Base-by-base conservation (phyloP, 2,888 invertebrate genomes). In the Periphyllus acericola region DNA sequence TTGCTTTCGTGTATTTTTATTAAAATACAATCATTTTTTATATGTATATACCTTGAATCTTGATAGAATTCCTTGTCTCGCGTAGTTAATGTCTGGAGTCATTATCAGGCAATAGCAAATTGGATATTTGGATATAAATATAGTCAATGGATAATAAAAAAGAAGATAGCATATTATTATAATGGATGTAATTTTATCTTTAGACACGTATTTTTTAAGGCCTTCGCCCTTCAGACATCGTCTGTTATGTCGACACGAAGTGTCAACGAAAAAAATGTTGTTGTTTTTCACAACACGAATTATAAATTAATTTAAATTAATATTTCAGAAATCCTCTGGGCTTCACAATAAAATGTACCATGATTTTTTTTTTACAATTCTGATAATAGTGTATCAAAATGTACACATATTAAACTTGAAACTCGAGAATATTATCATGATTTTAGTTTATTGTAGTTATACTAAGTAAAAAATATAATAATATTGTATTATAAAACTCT, bases 51-150 rank as follows among this genome's bases (percentile, higher is more conserved):
- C 11, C n/a, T n/a, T n/a, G n/a, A n/a, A 40, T 6, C 46, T 19
- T 21, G 14, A 81, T 68, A 46, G 40, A 81, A 81, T 81, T 68
- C 29, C 40, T 25, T 17, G 29, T 46, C 25, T 32, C 14, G 14
- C 6, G 68, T 29, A 32, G 40, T 36, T 2, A 1, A 11, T 34
- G 55, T 36, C 32, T 74, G 11, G 11, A 32, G 25, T 34, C 72
- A 68, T 52, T 82, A 68, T 81, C 81, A 79, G 79, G 3, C 21
- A 32, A 71, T 71, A 83, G 72, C 71, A 34, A 83, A 83, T 34
- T 72, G 55, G 19, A n/a, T 83, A 72, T 72, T 83, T 72, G 9
- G 52, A 83, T 52, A n/a, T 34, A 52, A 83, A 32, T 71, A 52
- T 52, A 52, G 32, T n/a, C 19, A 4, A 52, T 46, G 29, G 46